A percentile compares a stretch with the other conserved stretches of the same genome.
These are phyloP conservation scores for Sepioteuthis lessoniana DNA, from an alignment of 2,888 invertebrate genomes.

Conservation along the genomic window DNA sequence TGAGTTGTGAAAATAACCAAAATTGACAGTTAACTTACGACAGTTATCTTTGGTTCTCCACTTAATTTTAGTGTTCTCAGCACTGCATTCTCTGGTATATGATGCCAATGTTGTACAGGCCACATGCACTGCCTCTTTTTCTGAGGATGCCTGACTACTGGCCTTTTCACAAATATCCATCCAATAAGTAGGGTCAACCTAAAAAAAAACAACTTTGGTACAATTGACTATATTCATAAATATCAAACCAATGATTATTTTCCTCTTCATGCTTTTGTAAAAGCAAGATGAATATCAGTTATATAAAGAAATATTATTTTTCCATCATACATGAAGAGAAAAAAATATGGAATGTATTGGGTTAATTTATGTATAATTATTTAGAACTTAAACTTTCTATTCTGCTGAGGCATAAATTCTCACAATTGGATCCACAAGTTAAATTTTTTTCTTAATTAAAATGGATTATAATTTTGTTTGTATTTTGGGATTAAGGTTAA, in stretches of 20 bases:
- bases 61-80: constrained; percentile 23
- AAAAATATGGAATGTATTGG: not conserved
- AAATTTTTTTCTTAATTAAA: too few species aligned
- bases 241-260: not conserved
- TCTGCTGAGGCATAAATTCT: too few species aligned
- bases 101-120: not conserved
- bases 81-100: constrained; percentile 39
- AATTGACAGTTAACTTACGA: not conserved
- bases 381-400: not conserved
- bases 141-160: not conserved
- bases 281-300: not conserved
- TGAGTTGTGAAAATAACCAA: not conserved
- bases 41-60: not conserved
- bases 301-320: too few species aligned
- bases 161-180: constrained; percentile 35
- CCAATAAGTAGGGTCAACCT: constrained; percentile 38
- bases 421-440: too few species aligned
- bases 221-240: not conserved
- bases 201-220: not conserved
- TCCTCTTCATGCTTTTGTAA: not conserved
- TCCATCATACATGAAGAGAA: too few species aligned
- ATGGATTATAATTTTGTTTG: too few species aligned
- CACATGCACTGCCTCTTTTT: not conserved
- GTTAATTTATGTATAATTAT: not conserved
- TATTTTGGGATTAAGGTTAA: too few species aligned